phyloP scores from a whole-genome alignment of 2,888 invertebrate species.

The Diaphora mendica region DNA sequence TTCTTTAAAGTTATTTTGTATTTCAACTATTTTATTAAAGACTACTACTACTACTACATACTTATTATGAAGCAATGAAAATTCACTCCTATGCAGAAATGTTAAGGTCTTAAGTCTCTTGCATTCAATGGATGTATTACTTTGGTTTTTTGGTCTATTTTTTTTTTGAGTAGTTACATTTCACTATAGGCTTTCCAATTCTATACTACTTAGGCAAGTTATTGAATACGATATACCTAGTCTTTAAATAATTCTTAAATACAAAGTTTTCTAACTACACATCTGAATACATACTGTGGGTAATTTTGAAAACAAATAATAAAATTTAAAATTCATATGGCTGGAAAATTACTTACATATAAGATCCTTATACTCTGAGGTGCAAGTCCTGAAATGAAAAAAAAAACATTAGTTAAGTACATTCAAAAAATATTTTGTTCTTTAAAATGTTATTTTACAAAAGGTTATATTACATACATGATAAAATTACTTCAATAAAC shows the following conservation, averaged over 20 bases:
- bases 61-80: background rate
- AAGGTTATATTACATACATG: too few relatives aligned
- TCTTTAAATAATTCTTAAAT: background rate
- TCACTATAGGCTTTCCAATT: background rate
- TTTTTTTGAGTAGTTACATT: background rate
- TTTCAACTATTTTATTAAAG: background rate
- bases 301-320: background rate
- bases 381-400: constrained; percentile 5
- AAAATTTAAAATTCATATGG: background rate
- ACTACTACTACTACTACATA: too few relatives aligned
- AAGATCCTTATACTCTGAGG: background rate
- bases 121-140: background rate
- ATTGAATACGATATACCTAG: background rate
- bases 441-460: background rate
- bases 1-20: background rate
- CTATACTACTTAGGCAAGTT: background rate
- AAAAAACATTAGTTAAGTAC: background rate
- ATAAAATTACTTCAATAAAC: too few relatives aligned
- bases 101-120: background rate
- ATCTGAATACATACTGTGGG: background rate
- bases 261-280: background rate
- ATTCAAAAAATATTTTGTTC: background rate
- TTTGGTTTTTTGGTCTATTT: background rate
- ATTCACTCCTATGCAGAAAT: background rate
- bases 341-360: constrained; percentile 1